Base-by-base conservation (phyloP, 1,140 invertebrate genomes). In the Aradophagus sp. region DNA sequence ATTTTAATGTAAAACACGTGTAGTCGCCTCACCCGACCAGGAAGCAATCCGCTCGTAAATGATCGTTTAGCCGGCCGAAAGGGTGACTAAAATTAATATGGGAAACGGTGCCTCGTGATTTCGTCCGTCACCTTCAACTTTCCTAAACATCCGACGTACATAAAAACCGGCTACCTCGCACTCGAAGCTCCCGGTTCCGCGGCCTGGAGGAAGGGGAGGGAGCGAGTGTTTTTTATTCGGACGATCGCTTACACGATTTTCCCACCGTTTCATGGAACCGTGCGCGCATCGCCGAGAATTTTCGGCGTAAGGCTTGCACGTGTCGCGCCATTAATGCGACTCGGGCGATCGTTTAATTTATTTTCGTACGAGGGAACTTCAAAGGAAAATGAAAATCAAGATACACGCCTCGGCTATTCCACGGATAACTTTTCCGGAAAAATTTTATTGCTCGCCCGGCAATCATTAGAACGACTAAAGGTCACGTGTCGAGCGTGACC, bases 1-100 rank as follows among this genome's bases (percentile, higher is more conserved):
- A 48, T 34, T 50, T 65, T 47, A 59, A 71, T 63, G 52, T 65
- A 65, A 53, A 71, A 71, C 67, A 71, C 53, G 67, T 71, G 67
- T 71, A 39, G 16, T 27, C 41, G 50, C 13, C 44, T 34, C 34
- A 14, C 29, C 12, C 44, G 16, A 69, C 58, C 66, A 69, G 58
- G 56, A 62, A 69, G 58, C 29, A 56, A 48, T 31, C 42, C 32
- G 53, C 36, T 70, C 52, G 58, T 70, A 70, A 70, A 70, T 45
- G 67, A 70, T 70, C 67, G 66, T 62, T 59, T 56, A 41, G 26
- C 32, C 42, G 15, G n/a, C 44, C 67, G 16, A 32, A 32, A 27
- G 56, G 58, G 23, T 31, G 55, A 44, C 67, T 63, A 52, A 58
- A 70, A 70, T 70, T 63, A 70, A 63, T 71, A 71, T 63, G 67